Percentiles rank a stretch among this genome's conserved stretches.
These are phyloP conservation scores for Apostichopus leukothele DNA, from an alignment of 53 echinoderm and acorn worm genomes.

Conservation along the genomic window DNA sequence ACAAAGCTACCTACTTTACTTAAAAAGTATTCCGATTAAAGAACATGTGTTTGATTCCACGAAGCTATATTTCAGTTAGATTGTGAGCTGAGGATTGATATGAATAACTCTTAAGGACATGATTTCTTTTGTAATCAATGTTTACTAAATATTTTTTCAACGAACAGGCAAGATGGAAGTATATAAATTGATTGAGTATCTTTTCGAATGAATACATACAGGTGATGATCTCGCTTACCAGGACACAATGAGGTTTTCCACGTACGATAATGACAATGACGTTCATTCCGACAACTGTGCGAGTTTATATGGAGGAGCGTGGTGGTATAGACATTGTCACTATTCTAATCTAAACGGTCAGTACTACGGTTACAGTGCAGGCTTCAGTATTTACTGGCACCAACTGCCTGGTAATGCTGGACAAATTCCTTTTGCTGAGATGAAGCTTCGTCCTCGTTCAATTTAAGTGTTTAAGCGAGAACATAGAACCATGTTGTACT, in stretches of 20 bases:
- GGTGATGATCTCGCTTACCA: not conserved
- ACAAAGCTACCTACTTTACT: too few species aligned
- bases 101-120: too few species aligned
- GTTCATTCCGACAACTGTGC: not conserved
- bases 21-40: too few species aligned
- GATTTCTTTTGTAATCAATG: too few species aligned
- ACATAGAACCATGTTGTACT: too few species aligned
- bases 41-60: too few species aligned
- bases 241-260: not conserved
- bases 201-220: not conserved
- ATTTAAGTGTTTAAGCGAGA: too few species aligned
- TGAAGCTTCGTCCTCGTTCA: not conserved
- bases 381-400: not conserved
- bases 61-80: too few species aligned
- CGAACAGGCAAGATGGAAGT: too few species aligned
- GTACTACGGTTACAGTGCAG: not conserved
- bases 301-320: not conserved
- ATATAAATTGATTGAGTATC: too few species aligned
- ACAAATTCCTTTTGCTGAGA: conserved; percentile 3
- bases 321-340: not conserved
- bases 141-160: too few species aligned
- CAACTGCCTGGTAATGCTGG: not conserved
- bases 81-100: too few species aligned
- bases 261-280: conserved; percentile 22
- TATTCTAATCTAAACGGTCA: not conserved